Base-by-base conservation (phyloP, 2,888 invertebrate genomes). In the Ferdinandea cuprea region DNA sequence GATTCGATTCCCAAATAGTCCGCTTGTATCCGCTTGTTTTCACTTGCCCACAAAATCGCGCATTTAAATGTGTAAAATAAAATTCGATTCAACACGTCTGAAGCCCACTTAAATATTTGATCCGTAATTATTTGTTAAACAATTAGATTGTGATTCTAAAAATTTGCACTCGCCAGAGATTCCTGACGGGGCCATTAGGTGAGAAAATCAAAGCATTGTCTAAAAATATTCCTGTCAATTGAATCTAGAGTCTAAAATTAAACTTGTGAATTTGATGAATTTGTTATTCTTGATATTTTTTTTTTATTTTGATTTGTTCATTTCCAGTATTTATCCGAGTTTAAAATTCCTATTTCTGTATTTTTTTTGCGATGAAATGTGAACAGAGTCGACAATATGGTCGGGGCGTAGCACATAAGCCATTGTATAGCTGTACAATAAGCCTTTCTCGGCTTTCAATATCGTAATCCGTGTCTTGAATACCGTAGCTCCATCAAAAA, bases 401-500 rank as follows among this genome's bases (percentile, higher is more conserved):
- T 52, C 11, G 25, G 32, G 44, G 44, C 44, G 21, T 21, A 13
- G 13, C 40, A 40, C 8, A 30, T 40, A 65, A 25, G 35, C 46
- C 68, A 56, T 69, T 69, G 63, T 59, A 44, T 69, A 59, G 65
- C 66, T 77, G 58, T 71, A 81, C 77, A 77, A 71, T 66, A 46
- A 66, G 66, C 59, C 66, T 72, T 81, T 71, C 63, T 71, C 28
- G 71, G 65, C 76, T 71, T 77, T 72, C 59, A 68, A 65, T 54
- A 54, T 66, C 48, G 48, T 66, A 72, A 66, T 59, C 65, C 81
- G 81, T 81, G 81, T 37, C 37, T 77, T 77, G 81, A 66, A 81
- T 81, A 72, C 48, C 15, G 15, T 58, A 66, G 13, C 28, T 25
- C 30, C 15, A 15, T 1, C 13, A 35, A 15, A 6, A 52, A 28